phyloP scores from a whole-genome alignment of 2,888 invertebrate genomes.

The Machimus atricapillus region DNA sequence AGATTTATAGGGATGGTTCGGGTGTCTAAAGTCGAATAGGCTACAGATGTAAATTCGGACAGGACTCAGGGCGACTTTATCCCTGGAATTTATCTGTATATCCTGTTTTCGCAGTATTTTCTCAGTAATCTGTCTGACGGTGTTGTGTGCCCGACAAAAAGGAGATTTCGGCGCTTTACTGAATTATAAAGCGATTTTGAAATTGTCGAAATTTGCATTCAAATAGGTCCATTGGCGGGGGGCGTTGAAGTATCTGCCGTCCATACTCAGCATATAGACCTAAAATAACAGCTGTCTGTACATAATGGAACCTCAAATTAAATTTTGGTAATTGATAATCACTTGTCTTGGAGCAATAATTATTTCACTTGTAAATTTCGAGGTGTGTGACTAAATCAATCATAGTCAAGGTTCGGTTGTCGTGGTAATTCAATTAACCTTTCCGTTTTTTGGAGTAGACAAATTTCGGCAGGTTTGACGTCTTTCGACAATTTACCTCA shows the following conservation, averaged over 20 bases:
- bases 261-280: background rate
- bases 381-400: background rate
- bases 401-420: background rate
- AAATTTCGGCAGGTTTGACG: background rate
- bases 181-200: background rate
- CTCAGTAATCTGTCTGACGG: background rate
- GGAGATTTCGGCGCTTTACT: background rate
- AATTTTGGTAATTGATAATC: background rate
- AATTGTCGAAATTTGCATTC: background rate
- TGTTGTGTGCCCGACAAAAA: background rate
- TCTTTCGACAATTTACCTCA: background rate
- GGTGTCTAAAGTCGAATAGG: background rate
- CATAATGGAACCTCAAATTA: background rate
- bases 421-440: background rate
- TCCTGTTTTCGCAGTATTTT: background rate
- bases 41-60: background rate
- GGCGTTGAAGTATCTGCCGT: background rate
- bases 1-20: background rate
- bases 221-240: background rate
- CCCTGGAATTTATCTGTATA: background rate
- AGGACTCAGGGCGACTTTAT: background rate
- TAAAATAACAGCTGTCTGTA: background rate
- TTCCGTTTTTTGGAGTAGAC: background rate
- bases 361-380: background rate
- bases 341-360: background rate